Conservation (phyloP, 2,888 invertebrate species). For the Germaria angustata region DNA sequence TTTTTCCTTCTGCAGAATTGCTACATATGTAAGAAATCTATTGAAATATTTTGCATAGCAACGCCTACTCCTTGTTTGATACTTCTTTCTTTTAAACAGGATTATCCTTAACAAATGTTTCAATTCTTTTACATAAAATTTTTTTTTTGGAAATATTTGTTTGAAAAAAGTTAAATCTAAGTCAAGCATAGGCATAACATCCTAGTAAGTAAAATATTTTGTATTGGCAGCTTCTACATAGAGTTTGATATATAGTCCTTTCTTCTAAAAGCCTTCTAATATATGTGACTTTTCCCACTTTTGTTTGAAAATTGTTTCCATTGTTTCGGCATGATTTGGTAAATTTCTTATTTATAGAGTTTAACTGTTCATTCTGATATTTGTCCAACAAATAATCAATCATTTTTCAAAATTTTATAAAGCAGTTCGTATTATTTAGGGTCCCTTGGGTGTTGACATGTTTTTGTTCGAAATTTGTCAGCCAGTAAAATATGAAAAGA, state of each 20-base stretch:
- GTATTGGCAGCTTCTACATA: conserved; percentile 1
- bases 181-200: background rate
- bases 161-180: conserved; percentile 1
- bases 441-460: conserved; percentile 46
- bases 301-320: conserved; percentile 1
- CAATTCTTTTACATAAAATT: background rate
- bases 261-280: conserved; percentile 75
- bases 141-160: conserved; percentile 4
- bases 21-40: background rate
- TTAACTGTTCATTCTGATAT: conserved; percentile 11
- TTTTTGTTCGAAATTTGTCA: conserved; percentile 62
- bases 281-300: conserved; percentile 74
- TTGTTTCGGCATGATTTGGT: conserved; percentile 56
- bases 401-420: conserved; percentile 15
- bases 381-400: conserved; percentile 61
- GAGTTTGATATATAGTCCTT: background rate
- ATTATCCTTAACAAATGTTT: conserved; percentile 75
- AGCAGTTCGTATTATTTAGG: conserved; percentile 1
- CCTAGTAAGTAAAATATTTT: conserved; percentile 15
- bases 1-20: conserved; percentile 34
- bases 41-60: conserved; percentile 54
- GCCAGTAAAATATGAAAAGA: background rate
- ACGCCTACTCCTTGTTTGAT: conserved; percentile 26
- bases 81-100: conserved; percentile 69
- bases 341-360: conserved; percentile 54